A percentile compares a stretch with the other conserved stretches of the same genome.
Conservation (phyloP, 2,113 vertebrate species). For the Tetraodon nigroviridis region DNA sequence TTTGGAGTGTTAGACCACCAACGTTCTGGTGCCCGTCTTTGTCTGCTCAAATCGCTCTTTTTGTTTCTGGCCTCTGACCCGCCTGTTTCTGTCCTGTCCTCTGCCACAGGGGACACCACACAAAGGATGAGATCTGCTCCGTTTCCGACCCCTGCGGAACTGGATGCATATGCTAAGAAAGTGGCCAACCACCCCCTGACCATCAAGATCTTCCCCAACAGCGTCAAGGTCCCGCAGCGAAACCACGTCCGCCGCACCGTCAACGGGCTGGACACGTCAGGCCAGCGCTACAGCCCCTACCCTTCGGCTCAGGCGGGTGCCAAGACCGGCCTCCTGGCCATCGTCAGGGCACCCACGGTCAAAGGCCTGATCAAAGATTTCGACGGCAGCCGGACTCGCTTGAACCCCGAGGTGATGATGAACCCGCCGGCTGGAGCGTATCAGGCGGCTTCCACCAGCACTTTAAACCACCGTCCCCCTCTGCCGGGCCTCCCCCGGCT, state of each 20-base stretch:
- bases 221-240: conserved; percentile 97
- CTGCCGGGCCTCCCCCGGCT: conserved; percentile 78
- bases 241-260: conserved; percentile 97
- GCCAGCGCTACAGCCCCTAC: conserved; percentile 97
- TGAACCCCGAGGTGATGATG: conserved; percentile 92
- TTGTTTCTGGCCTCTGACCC: conserved; percentile 10
- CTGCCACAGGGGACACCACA: conserved; percentile 96
- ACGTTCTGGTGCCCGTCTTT: conserved; percentile 43
- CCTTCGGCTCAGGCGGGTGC: conserved; percentile 87
- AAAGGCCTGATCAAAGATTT: conserved; percentile 96
- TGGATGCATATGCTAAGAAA: conserved; percentile 99
- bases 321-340: conserved; percentile 92
- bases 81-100: conserved; percentile 44
- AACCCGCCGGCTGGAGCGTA: conserved; percentile 85
- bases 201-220: conserved; percentile 99
- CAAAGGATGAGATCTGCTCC: conserved; percentile 99
- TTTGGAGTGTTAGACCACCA: conserved; percentile 42
- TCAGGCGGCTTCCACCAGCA: conserved; percentile 85
- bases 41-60: conserved; percentile 17
- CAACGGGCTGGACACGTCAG: conserved; percentile 97
- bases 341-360: conserved; percentile 86
- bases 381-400: conserved; percentile 87
- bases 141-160: conserved; percentile 99
- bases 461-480: conserved; percentile 88
- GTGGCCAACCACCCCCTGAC: conserved; percentile 98